A percentile compares a stretch with the other conserved stretches of the same genome.
Evolutionary conservation across 2,113 vertebrate genomes (phyloP).

Genomic region (Dunckerocampus dactyliophorus): DNA sequence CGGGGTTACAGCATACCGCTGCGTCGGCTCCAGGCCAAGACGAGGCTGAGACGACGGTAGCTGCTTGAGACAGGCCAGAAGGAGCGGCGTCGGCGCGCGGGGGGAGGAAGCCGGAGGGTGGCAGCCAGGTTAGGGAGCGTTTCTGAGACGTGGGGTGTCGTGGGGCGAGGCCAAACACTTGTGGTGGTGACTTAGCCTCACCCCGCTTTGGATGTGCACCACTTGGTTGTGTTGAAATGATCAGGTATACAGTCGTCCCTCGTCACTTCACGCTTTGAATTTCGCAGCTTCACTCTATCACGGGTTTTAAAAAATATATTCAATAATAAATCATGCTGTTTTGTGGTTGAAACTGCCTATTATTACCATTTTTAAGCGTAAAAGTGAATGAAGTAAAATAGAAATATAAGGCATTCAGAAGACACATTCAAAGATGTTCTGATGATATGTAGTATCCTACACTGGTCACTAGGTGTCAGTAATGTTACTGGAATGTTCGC

Average conservation of each 20-base stretch:
- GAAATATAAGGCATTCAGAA: too few species aligned
- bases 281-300: too few species aligned
- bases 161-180: conserved; percentile 49
- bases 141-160: conserved; percentile 49
- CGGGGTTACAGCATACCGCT: conserved; percentile 15
- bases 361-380: too few species aligned
- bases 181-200: conserved; percentile 51
- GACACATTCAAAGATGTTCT: too few species aligned
- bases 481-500: too few species aligned
- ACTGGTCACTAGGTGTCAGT: not conserved
- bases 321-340: too few species aligned
- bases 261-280: too few species aligned
- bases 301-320: too few species aligned
- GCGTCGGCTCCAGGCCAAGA: conserved; percentile 50
- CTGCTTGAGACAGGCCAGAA: conserved; percentile 50
- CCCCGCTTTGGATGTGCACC: conserved; percentile 38
- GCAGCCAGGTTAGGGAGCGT: conserved; percentile 32
- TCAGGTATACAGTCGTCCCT: not conserved
- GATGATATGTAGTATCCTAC: too few species aligned
- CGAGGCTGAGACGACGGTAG: conserved; percentile 53
- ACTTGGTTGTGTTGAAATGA: conserved; percentile 20
- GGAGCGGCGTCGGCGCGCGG: conserved; percentile 19
- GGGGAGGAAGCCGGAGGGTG: conserved; percentile 42
- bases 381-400: too few species aligned
- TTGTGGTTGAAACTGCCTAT: too few species aligned